These are phyloP conservation scores for Myrmecophaga tridactyla DNA, from an alignment of 2,113 vertebrate genomes.

Conservation along the genomic window DNA sequence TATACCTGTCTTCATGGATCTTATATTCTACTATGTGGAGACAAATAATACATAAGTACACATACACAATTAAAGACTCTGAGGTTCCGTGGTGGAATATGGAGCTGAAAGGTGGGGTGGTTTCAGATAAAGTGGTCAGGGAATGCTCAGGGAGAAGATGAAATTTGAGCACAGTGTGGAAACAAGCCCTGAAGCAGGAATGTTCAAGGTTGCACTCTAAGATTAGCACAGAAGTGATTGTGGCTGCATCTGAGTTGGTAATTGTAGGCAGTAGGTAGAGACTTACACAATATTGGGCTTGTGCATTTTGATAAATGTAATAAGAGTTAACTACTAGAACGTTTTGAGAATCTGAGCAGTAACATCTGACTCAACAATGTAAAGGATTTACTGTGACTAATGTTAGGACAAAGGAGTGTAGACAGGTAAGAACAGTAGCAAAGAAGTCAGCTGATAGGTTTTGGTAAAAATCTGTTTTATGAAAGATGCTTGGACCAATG, in stretches of 20 bases:
- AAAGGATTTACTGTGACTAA: background rate
- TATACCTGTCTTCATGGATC: background rate
- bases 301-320: background rate
- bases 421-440: background rate
- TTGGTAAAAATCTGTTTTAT: background rate
- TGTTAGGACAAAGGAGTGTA: background rate
- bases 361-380: background rate
- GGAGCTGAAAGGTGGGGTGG: fast-evolving
- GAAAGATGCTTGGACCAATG: background rate
- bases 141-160: background rate
- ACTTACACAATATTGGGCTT: background rate
- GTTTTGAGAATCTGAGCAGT: background rate
- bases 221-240: background rate
- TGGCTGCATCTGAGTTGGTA: background rate
- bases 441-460: fast-evolving
- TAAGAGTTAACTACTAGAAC: background rate
- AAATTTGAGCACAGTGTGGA: background rate
- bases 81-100: background rate
- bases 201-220: background rate
- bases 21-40: background rate
- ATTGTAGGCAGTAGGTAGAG: background rate
- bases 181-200: background rate
- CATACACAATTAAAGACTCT: background rate
- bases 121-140: background rate
- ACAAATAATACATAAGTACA: background rate